Base-by-base conservation (phyloP, 2,888 invertebrate species). In the Cheilosia vernalis region DNA sequence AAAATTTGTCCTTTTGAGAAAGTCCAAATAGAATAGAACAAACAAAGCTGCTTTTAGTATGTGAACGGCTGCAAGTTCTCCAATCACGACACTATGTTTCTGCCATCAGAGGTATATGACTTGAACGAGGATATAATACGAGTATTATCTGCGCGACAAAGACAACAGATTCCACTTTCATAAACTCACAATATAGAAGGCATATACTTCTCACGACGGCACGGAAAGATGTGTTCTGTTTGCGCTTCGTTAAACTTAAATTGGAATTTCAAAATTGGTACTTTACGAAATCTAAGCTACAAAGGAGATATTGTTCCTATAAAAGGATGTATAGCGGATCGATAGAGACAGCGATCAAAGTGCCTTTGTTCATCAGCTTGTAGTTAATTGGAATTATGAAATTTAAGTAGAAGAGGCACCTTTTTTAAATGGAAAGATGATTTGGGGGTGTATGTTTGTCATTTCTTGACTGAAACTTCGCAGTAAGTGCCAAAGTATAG, bases 181-280 rank as follows among this genome's bases (percentile, higher is more conserved):
- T 19, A 9, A 49, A 21, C 49, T 21, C 21, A 9, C 4, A 13
- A 5, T 21, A 10, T 47, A 9, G 49, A 2, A 4, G 19, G 49
- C 21, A 13, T 49, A 49, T 49, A 49, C 10, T 21, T 21, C 4
- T 4, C 10, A 10, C 49, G 4, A 19, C 21, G 49, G 13, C 17
- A 44, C n/a, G n/a, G 2, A 21, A 13, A 21, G 13, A 49, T 49
- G 49, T 17, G 19, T 13, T 19, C 5, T 17, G 19, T 13, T 19
- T 13, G 13, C 21, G 49, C 13, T 49, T 2, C 21, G 49, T 49
- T 55, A 30, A 55, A 17, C 27, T 55, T 30, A 30, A 55, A 55
- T 55, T 55, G 19, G n/a, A 55, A 55, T 30, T 30, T 55, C 2
- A n/a, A 55, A 55, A 55, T 55, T 27, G 53, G n/a, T n/a, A n/a